Evolutionary conservation across 2,888 invertebrate species (phyloP), one percentile per base, ranked within the genome.

Genomic region (Zygothrica quintamaculata): DNA sequence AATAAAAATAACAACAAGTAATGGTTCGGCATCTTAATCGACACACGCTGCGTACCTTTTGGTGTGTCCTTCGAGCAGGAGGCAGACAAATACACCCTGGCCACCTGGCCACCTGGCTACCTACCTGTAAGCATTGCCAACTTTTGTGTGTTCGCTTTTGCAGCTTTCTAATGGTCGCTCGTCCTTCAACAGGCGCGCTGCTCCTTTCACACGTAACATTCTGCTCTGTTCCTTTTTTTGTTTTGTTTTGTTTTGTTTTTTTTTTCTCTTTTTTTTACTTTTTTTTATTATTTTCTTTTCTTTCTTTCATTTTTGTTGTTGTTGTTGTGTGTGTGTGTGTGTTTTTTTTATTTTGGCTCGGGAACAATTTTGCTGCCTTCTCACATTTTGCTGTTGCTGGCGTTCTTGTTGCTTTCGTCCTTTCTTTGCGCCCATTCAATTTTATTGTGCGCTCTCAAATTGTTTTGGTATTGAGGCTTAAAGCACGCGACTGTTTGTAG

Each of bases 391-490:
- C 36, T 31, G 26, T 25, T 33, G 31, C 39, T 43, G 31, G 15
- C 18, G 33, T 11, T 58, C 48, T 40, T 31, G 42, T 36, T 34
- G 11, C 26, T 56, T 56, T 46, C 56, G 59, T 67, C 48, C 58
- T 69, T 77, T 57, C 42, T 65, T 59, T 62, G 66, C 52, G 57
- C 65, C 78, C 78, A 84, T 82, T 86, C 81, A 84, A 80, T 84
- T 86, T 86, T 77, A 84, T 86, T 82, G 87, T 82, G 69, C 62
- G 71, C 87, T 82, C 71, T 86, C 73, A 86, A 82, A 82, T 82
- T 82, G 87, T 84, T 82, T 82, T 86, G 81, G 84, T 84, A 84
- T 84, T 84, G 84, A 82, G 62, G 79, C 82, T 86, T 77, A 72
- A 84, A 86, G 87, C 87, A 86, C 81, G 84, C 81, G 69, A 84